Conservation (phyloP, 2,113 vertebrate species). For the Thunnus maccoyii region DNA sequence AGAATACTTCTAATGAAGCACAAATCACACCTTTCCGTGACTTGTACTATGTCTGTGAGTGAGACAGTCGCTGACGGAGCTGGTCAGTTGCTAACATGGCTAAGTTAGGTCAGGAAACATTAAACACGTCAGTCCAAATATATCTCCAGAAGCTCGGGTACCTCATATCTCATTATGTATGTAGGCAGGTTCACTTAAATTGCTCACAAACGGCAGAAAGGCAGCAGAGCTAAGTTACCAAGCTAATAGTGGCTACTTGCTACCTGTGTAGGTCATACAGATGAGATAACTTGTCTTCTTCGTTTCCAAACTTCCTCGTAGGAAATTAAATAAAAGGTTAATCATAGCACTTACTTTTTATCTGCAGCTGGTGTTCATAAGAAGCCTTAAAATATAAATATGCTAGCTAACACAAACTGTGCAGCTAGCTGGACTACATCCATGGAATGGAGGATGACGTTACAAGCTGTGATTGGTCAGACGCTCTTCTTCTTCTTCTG, state of each 20-base stretch:
- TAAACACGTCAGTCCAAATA: not conserved
- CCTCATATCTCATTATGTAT: not conserved
- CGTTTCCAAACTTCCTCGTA: not conserved
- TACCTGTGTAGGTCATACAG: not conserved
- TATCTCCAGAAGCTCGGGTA: too few species aligned
- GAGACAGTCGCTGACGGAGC: too few species aligned
- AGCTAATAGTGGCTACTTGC: not conserved
- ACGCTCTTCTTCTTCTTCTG: not conserved
- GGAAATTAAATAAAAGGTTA: rapidly evolving
- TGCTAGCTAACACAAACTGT: not conserved
- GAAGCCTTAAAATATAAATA: not conserved
- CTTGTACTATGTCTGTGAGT: too few species aligned
- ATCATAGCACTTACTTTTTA: constrained; percentile 29
- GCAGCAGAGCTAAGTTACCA: not conserved
- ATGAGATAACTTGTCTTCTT: too few species aligned
- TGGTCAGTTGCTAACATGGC: too few species aligned
- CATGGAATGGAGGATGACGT: constrained; percentile 27
- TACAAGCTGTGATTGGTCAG: constrained; percentile 29
- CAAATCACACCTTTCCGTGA: too few species aligned
- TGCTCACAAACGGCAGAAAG: not conserved
- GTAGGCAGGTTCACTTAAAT: not conserved
- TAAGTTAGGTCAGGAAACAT: too few species aligned
- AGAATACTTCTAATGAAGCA: too few species aligned
- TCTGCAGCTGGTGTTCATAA: not conserved
- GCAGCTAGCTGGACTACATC: not conserved